Conservation (phyloP, 2,113 vertebrate species). For the Cranoglanis bouderius region DNA sequence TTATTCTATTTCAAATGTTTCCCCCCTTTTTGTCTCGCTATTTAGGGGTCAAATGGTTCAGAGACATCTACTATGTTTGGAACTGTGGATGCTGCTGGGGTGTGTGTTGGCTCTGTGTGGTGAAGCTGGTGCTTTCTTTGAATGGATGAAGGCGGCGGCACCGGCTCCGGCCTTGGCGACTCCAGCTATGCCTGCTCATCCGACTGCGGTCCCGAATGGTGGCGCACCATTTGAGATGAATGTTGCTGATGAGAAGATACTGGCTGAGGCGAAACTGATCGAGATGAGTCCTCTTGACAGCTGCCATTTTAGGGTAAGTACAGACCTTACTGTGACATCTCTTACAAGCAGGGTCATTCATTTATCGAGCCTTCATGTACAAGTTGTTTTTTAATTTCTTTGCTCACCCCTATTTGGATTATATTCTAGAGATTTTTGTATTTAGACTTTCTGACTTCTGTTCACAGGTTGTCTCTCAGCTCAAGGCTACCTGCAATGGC, state of each 20-base stretch:
- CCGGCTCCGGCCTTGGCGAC: conserved; percentile 40
- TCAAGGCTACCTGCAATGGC: conserved; percentile 67
- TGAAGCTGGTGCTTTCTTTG: conserved; percentile 65
- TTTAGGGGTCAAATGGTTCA: conserved; percentile 25
- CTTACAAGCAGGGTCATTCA: neutral
- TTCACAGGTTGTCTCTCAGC: conserved; percentile 67
- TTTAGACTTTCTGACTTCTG: neutral
- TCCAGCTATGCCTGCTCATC: neutral
- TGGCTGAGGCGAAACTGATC: conserved; percentile 64
- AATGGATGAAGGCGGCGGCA: conserved; percentile 63
- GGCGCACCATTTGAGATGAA: conserved; percentile 68
- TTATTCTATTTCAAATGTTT: neutral
- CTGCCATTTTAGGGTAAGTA: conserved; percentile 63
- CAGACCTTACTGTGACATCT: neutral
- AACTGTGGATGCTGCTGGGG: conserved; percentile 49
- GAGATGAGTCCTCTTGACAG: conserved; percentile 66
- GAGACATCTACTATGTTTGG: neutral
- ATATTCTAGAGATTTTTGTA: neutral
- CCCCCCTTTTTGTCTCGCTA: neutral
- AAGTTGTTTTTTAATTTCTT: neutral
- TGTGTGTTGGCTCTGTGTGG: conserved; percentile 50
- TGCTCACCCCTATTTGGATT: neutral
- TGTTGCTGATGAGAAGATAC: conserved; percentile 64
- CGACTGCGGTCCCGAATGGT: neutral
- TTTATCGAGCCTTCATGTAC: neutral